Evolutionary conservation across 1,140 invertebrate species (phyloP), one percentile per base, ranked within the genome.

Genomic region (Liolophura sinensis): DNA sequence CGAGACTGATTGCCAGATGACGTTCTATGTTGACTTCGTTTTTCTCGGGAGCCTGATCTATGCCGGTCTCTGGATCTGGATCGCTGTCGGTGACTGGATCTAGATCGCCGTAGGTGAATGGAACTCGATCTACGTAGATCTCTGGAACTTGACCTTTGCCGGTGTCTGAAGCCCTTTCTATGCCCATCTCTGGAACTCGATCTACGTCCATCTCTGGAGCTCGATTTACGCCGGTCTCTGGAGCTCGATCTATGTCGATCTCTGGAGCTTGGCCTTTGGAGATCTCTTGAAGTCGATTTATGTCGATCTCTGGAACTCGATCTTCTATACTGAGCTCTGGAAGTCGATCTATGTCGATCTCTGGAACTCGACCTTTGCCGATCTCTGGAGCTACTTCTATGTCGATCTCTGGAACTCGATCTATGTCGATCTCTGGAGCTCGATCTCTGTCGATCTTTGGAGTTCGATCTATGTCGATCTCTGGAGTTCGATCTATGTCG

Each of bases 261-360:
- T 18, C 56, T 20, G n/a, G 48, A 58, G 12, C 56, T 46, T 27
- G 62, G 62, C 9, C 31, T 40, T 3, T 40, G 31, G 3, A 5
- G 31, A 40, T 40, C 31, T 50, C 69, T 65, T 24, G 25, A 49
- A 12, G 60, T 55, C 40, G 63, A 65, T n/a, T 52, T 50, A 46
- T 65, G 65, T 49, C 67, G 59, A 48, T 51, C 54, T 31, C 66
- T 58, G 27, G 58, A 63, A n/a, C 59, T 58, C 25, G 20, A 48
- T 64, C 62, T 62, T 40, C 14, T 52, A 20, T 60, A 64, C 50
- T 64, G 59, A 48, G 46, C 54, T 31, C 66, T 58, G 24, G 62
- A 63, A 15, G 54, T 52, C 27, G 20, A 48, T 64, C 62, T 52
- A 20, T 58, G 27, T 16, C 27, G 47, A 15, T 47, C 40, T 1